These are phyloP conservation scores for Coelopa pilipes DNA, from an alignment of 2,888 invertebrate species.

Conservation along the genomic window DNA sequence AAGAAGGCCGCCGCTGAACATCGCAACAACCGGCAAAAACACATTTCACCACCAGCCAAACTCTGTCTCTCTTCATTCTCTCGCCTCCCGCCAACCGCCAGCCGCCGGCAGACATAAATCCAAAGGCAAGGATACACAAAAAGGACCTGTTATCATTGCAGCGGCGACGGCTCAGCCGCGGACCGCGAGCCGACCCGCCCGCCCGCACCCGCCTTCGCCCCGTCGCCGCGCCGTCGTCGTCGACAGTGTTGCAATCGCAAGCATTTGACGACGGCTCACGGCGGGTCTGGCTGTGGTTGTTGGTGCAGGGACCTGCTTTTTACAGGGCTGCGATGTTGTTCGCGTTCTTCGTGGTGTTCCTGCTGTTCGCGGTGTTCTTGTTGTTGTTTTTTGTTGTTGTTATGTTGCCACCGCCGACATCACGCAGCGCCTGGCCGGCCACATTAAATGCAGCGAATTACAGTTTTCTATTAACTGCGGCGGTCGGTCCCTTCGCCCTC, in stretches of 20 bases:
- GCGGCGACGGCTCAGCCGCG: background rate
- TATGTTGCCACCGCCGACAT: background rate
- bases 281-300: background rate
- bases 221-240: background rate
- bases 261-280: background rate
- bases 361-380: background rate
- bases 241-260: conserved; percentile 17
- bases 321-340: background rate
- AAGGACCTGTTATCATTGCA: conserved; percentile 21
- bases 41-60: too few species aligned
- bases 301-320: conserved; percentile 6
- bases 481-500: background rate
- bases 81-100: too few species aligned
- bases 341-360: background rate
- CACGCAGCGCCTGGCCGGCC: conserved; percentile 30
- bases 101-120: too few species aligned
- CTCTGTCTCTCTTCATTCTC: too few species aligned
- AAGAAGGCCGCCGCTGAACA: background rate
- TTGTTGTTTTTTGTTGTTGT: background rate
- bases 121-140: background rate
- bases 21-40: background rate
- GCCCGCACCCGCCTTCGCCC: background rate
- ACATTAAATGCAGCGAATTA: conserved; percentile 46
- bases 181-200: background rate
- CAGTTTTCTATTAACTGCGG: conserved; percentile 46